Evolutionary conservation across 2,797 vertebrate genomes (phyloP).

Genomic region (Poeciliopsis presidionis): DNA sequence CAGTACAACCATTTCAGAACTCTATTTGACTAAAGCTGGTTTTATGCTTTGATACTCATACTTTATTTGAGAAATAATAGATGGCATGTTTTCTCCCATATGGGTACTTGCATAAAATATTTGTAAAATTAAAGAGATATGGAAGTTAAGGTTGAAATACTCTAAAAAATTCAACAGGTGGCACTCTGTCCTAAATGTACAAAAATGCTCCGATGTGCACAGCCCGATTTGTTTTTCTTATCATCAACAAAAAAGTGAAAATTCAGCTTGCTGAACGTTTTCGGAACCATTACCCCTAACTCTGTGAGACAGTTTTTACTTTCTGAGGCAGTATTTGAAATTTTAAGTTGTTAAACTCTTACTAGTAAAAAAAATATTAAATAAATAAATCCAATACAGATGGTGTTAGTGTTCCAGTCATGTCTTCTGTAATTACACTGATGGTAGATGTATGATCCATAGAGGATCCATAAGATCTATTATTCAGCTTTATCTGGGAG

Average conservation of each 20-base stretch:
- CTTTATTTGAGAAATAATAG: neutral
- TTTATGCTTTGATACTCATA: neutral
- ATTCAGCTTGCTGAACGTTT: constrained; percentile 9
- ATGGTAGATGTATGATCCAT: constrained; percentile 44
- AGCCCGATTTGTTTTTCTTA: neutral
- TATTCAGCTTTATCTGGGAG: constrained; percentile 65
- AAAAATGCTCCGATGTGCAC: neutral
- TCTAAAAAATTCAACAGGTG: constrained; percentile 58
- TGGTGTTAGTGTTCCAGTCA: constrained; percentile 23
- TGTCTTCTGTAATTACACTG: constrained; percentile 55
- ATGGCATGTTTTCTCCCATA: neutral
- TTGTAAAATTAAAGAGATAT: neutral
- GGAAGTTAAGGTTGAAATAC: constrained; percentile 29
- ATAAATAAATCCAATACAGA: neutral
- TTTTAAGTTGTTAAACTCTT: neutral
- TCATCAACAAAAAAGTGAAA: constrained; percentile 17
- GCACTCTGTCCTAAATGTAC: constrained; percentile 47
- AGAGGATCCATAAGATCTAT: constrained; percentile 60
- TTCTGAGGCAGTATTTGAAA: constrained; percentile 8
- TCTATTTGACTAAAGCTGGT: neutral
- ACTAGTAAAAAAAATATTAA: constrained; percentile 9
- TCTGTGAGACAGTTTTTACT: constrained; percentile 21
- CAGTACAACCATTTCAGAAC: neutral
- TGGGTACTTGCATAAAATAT: neutral
- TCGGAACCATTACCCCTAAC: neutral